Percentiles rank a stretch among this genome's conserved stretches.
phyloP scores from a whole-genome alignment of 35 echinoderm and acorn worm species.

The Apostichopus parvimensis region DNA sequence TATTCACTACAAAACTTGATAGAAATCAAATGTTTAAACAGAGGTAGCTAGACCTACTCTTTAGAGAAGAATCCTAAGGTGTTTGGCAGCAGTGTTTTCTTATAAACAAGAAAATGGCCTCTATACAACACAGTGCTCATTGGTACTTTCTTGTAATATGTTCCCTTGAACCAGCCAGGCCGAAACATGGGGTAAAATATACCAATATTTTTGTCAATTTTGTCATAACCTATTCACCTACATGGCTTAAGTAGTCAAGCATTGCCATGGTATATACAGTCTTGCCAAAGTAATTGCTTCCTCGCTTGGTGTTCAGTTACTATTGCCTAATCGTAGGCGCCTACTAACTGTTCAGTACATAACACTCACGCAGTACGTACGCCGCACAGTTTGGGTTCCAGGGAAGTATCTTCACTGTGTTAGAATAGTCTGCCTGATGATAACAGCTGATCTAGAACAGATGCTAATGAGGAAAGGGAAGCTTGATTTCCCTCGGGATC shows the following conservation, averaged over 20 bases:
- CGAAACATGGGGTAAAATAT: not conserved
- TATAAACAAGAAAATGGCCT: no score
- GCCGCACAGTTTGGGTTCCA: not conserved
- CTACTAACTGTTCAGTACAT: constrained; percentile 22
- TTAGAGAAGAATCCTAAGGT: no score
- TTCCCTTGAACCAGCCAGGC: no score
- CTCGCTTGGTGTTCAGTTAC: constrained; percentile 5
- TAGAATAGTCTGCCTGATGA: constrained; percentile 3
- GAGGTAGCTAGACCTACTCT: no score
- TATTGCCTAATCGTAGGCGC: constrained; percentile 28
- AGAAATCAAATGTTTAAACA: no score
- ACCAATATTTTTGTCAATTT: not conserved
- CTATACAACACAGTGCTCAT: no score
- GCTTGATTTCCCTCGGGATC: constrained; percentile 47
- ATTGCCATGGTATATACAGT: constrained; percentile 2
- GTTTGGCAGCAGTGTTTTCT: no score
- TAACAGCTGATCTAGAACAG: constrained; percentile 52
- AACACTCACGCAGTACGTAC: not conserved
- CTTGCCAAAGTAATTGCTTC: constrained; percentile 47
- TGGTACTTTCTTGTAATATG: no score
- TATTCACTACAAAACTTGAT: no score
- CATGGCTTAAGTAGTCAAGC: not conserved
- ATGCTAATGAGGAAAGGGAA: constrained; percentile 40
- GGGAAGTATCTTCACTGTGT: not conserved
- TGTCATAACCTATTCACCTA: not conserved